These are phyloP conservation scores for Caenorhabditis drosophilae DNA, from an alignment of 2,888 invertebrate genomes.

Conservation along the genomic window DNA sequence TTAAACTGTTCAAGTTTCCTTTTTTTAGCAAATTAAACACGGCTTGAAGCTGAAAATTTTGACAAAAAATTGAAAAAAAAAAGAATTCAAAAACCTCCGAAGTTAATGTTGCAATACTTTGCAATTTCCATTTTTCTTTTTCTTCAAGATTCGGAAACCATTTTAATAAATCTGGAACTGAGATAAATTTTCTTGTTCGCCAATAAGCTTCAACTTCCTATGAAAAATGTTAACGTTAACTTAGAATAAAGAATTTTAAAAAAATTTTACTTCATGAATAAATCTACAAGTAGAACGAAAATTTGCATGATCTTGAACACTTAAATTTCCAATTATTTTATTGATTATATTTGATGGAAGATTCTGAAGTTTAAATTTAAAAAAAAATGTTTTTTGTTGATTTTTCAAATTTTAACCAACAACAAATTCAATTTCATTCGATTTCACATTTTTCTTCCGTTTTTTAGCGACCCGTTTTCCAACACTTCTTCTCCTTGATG, in stretches of 20 bases:
- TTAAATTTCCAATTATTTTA: not conserved
- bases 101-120: not conserved
- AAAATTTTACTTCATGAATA: not conserved
- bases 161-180: not conserved
- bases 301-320: not conserved
- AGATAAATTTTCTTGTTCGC: not conserved
- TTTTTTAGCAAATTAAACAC: not conserved
- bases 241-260: not conserved
- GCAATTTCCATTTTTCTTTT: not conserved
- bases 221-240: not conserved
- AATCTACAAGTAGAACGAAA: not conserved
- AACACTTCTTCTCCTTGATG: no score
- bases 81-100: not conserved
- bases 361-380: constrained; percentile 3
- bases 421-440: no score
- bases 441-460: not conserved
- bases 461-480: not conserved
- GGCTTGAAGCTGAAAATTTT: not conserved
- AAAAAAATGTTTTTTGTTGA: no score
- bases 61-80: not conserved
- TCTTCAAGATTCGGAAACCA: not conserved
- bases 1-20: not conserved
- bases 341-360: not conserved
- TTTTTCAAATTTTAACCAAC: no score
- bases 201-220: not conserved